These are phyloP conservation scores for Microhierax caerulescens DNA, from an alignment of 2,797 vertebrate species.

Conservation along the genomic window DNA sequence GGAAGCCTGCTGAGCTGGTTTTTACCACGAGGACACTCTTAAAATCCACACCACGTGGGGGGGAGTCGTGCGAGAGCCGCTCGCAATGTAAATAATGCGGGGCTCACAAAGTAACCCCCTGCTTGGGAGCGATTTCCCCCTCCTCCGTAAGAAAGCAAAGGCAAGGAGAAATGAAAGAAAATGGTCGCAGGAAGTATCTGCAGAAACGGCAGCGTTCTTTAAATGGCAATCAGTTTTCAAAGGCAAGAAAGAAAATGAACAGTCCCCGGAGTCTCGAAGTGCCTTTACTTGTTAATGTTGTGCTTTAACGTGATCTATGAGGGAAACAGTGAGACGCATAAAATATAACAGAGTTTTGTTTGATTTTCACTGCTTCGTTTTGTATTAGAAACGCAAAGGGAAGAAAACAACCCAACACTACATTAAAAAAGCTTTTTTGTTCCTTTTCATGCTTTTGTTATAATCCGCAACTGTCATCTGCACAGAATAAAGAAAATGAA, in stretches of 20 bases:
- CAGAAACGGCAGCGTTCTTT: not conserved
- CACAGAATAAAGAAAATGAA: not conserved
- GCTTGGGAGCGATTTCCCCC: not conserved
- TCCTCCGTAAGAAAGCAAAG: not conserved
- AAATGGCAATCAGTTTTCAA: not conserved
- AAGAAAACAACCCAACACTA: not conserved
- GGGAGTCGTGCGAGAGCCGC: fast-evolving
- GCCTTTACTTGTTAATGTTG: not conserved
- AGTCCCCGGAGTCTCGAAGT: not conserved
- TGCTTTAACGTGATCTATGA: not conserved
- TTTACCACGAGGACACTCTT: not conserved
- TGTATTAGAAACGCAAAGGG: not conserved
- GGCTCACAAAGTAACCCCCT: not conserved
- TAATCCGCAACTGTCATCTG: not conserved
- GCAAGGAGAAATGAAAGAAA: not conserved
- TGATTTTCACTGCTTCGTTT: not conserved
- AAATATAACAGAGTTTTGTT: not conserved
- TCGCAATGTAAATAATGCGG: fast-evolving
- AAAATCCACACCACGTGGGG: not conserved
- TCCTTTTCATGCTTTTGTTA: not conserved
- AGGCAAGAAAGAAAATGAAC: not conserved
- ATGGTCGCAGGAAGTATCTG: not conserved
- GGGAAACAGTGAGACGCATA: not conserved
- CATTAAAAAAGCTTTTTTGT: not conserved
- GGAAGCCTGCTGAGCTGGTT: not conserved